phyloP scores from a whole-genome alignment of 2,113 vertebrate genomes.

The Lota lota region DNA sequence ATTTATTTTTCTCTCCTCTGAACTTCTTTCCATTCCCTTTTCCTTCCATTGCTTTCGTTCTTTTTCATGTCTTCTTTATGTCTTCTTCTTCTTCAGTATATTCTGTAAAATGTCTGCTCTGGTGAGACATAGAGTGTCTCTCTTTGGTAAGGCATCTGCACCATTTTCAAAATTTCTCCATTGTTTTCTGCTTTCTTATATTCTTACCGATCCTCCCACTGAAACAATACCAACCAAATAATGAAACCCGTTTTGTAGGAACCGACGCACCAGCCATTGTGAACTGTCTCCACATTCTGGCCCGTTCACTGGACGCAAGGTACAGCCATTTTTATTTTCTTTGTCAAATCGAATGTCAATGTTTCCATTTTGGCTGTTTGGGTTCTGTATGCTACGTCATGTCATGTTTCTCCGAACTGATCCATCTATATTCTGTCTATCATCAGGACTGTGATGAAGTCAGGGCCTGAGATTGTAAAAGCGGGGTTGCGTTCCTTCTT shows the following conservation, averaged over 20 bases:
- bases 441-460: constrained; percentile 92
- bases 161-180: too few species aligned
- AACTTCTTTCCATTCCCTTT: constrained; percentile 2
- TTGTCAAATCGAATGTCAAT: too few species aligned
- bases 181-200: too few species aligned
- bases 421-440: neutral
- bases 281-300: constrained; percentile 92
- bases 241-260: constrained; percentile 63
- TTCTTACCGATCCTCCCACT: too few species aligned
- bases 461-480: constrained; percentile 94
- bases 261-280: constrained; percentile 87
- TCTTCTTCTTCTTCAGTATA: constrained; percentile 72
- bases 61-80: neutral
- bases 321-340: constrained; percentile 31
- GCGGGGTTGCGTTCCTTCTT: constrained; percentile 90
- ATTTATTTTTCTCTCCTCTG: constrained; percentile 1
- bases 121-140: constrained; percentile 91
- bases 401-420: neutral
- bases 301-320: constrained; percentile 90
- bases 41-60: neutral
- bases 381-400: neutral
- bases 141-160: constrained; percentile 83
- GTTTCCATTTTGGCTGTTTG: neutral
- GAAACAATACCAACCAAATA: too few species aligned
- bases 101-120: constrained; percentile 94